Conservation (phyloP, 2,797 vertebrate species). For the Paratrypauchen microcephalus region DNA sequence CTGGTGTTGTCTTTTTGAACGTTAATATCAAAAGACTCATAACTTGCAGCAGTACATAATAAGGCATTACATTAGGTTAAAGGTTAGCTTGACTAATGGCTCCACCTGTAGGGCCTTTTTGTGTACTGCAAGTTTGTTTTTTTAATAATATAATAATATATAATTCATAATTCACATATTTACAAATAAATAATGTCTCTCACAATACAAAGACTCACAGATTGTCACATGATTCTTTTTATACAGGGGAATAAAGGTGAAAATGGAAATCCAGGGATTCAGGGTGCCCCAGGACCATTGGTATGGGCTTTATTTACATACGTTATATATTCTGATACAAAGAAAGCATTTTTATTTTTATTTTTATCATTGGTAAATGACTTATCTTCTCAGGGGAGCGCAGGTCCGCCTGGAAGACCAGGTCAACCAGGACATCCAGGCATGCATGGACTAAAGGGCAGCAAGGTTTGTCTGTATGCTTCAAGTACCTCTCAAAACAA, state of each 20-base stretch:
- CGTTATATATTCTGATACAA: slow-evolving; percentile 1
- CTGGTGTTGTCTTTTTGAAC: slow-evolving; percentile 6
- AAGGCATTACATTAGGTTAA: not conserved
- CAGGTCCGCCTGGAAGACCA: slow-evolving; percentile 77
- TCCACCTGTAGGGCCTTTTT: slow-evolving; percentile 6
- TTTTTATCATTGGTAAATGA: not conserved
- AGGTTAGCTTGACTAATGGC: not conserved
- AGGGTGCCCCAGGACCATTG: slow-evolving; percentile 81
- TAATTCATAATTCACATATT: not conserved
- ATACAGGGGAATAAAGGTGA: slow-evolving; percentile 89
- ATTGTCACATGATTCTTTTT: slow-evolving; percentile 21
- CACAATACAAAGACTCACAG: not conserved
- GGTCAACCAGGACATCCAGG: slow-evolving; percentile 90
- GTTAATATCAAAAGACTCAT: slow-evolving; percentile 3
- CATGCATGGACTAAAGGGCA: slow-evolving; percentile 84
- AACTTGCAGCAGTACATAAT: slow-evolving; percentile 7
- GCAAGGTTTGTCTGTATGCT: slow-evolving; percentile 75
- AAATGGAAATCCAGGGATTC: slow-evolving; percentile 79
- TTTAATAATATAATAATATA: not conserved
- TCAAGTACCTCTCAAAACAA: not conserved
- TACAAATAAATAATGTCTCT: not conserved
- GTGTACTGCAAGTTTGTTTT: slow-evolving; percentile 1
- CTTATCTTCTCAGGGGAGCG: slow-evolving; percentile 78
- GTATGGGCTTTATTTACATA: slow-evolving; percentile 68
- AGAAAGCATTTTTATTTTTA: not conserved